Evolutionary conservation across 2,888 invertebrate genomes (phyloP).

Genomic region (Stratiomys singularior): DNA sequence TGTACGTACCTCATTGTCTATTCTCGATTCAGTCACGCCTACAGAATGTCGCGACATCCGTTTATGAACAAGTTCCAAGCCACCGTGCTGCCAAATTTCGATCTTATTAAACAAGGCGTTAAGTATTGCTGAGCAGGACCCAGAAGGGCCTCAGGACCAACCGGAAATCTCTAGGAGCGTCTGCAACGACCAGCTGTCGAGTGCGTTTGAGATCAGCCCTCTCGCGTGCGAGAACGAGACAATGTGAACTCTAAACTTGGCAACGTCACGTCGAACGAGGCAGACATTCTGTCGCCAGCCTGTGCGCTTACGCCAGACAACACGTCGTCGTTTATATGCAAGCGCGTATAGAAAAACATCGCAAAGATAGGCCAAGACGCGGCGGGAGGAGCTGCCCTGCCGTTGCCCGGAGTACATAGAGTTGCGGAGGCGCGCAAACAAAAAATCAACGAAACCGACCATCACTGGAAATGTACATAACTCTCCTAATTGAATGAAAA

Average conservation of each 20-base stretch:
- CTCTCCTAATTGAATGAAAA: constrained; percentile 50
- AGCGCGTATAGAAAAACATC: constrained; percentile 14
- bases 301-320: constrained; percentile 79
- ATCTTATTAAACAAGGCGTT: no score
- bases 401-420: neutral
- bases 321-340: constrained; percentile 71
- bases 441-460: constrained; percentile 1
- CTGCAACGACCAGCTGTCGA: no score
- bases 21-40: constrained; percentile 51
- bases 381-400: constrained; percentile 20
- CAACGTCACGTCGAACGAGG: constrained; percentile 80
- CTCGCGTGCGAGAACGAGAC: neutral
- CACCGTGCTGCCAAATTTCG: constrained; percentile 68
- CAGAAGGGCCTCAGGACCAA: neutral
- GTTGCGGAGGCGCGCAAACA: constrained; percentile 9
- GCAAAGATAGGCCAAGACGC: constrained; percentile 54
- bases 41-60: constrained; percentile 71
- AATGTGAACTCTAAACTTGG: constrained; percentile 63
- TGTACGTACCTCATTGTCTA: constrained; percentile 30
- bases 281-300: constrained; percentile 96
- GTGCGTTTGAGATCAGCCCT: no score
- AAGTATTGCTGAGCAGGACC: neutral
- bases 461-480: constrained; percentile 33
- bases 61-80: constrained; percentile 77
- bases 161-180: no score